These are phyloP conservation scores for Alligator mississippiensis DNA, from an alignment of 2,113 vertebrate genomes.

Conservation along the genomic window DNA sequence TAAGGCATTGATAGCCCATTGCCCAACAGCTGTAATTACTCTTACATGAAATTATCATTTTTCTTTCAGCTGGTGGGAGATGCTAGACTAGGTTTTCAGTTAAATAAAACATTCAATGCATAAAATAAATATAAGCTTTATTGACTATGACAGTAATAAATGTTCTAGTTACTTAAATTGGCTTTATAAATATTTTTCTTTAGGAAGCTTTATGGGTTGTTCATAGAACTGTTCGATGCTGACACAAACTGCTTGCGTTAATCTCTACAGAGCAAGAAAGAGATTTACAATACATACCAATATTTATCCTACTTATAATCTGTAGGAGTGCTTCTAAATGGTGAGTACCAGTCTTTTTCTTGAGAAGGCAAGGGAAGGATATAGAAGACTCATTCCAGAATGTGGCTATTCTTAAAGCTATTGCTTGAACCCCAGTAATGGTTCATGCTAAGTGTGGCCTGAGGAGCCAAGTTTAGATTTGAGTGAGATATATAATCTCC, in stretches of 20 bases:
- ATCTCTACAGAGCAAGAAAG: not conserved
- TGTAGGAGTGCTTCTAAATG: not conserved
- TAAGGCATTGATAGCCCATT: not conserved
- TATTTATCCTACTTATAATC: not conserved
- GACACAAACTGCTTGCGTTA: not conserved
- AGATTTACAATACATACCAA: not conserved
- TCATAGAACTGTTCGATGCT: not conserved
- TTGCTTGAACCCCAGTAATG: not conserved
- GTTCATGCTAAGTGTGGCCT: not conserved
- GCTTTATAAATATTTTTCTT: not conserved
- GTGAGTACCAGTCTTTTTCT: not conserved
- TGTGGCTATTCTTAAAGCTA: not conserved
- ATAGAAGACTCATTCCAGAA: not conserved
- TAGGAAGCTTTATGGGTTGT: not conserved
- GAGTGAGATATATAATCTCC: not conserved
- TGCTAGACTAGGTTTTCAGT: not conserved
- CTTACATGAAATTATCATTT: not conserved
- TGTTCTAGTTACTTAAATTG: slow-evolving; percentile 6
- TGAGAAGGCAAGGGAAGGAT: not conserved
- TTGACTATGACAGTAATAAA: not conserved
- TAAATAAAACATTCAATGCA: not conserved
- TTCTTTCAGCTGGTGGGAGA: not conserved
- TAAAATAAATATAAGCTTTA: not conserved
- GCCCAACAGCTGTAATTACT: not conserved
- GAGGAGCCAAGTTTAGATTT: not conserved